phyloP scores from a whole-genome alignment of 1,140 invertebrate species.

The Microplitis mediator region DNA sequence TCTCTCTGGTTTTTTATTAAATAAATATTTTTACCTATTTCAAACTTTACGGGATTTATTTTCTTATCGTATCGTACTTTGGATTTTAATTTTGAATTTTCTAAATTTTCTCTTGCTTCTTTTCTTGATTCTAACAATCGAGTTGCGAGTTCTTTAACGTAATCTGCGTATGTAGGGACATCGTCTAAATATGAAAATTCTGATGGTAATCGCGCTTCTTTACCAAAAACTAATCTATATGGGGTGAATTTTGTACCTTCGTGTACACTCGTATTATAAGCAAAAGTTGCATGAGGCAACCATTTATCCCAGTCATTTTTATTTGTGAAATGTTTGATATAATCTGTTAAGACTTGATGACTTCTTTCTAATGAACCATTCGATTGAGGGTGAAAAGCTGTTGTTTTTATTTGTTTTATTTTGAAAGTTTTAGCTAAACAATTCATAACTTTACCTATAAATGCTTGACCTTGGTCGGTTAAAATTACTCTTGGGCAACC shows the following conservation, averaged over 20 bases:
- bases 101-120: not conserved
- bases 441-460: slow-evolving; percentile 33
- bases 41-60: not conserved
- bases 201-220: slow-evolving; percentile 13
- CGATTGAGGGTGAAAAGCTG: slow-evolving; percentile 35
- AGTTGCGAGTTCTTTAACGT: not conserved
- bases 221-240: slow-evolving; percentile 15
- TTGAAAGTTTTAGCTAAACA: slow-evolving; percentile 36
- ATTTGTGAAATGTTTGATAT: slow-evolving; percentile 37
- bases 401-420: slow-evolving; percentile 34
- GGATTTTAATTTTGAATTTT: slow-evolving; percentile 1
- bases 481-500: slow-evolving; percentile 39
- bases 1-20: not conserved
- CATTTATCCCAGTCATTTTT: slow-evolving; percentile 48
- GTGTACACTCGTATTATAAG: slow-evolving; percentile 26
- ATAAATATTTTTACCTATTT: not conserved
- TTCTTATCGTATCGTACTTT: slow-evolving; percentile 6
- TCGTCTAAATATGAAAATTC: slow-evolving; percentile 1
- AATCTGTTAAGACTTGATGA: slow-evolving; percentile 36
- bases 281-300: slow-evolving; percentile 34
- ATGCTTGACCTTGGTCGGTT: slow-evolving; percentile 41
- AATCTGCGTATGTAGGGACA: slow-evolving; percentile 12
- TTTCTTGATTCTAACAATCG: not conserved
- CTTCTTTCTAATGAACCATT: slow-evolving; percentile 38
- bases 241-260: slow-evolving; percentile 22